These are phyloP conservation scores for Apis laboriosa DNA, from an alignment of 1,140 invertebrate genomes.

Conservation along the genomic window DNA sequence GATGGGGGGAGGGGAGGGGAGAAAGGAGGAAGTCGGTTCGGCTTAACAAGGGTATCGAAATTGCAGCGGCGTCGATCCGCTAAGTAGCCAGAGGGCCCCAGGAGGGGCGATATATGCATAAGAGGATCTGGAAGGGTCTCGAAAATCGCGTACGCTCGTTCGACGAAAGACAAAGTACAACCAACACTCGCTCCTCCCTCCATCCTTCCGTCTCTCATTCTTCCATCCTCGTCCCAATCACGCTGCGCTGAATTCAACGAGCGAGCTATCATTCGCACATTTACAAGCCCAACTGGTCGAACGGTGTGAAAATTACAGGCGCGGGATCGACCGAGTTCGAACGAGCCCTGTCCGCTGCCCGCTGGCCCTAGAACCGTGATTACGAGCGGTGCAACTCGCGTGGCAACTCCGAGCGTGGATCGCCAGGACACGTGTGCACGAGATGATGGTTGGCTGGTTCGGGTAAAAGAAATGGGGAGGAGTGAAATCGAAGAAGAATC, in stretches of 20 bases:
- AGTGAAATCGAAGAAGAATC: no score
- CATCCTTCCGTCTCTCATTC: neutral
- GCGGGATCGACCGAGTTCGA: conserved; percentile 44
- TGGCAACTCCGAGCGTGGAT: conserved; percentile 37
- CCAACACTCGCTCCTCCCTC: neutral
- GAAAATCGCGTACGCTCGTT: conserved; percentile 55
- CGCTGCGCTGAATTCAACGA: conserved; percentile 12
- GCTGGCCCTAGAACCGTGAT: conserved; percentile 65
- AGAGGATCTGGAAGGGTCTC: conserved; percentile 24
- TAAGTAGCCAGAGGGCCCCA: conserved; percentile 40
- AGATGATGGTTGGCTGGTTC: neutral
- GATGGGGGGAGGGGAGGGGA: neutral
- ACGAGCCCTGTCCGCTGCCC: conserved; percentile 57
- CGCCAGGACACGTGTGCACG: conserved; percentile 7
- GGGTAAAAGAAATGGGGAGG: no score
- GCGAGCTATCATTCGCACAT: conserved; percentile 76
- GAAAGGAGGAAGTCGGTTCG: neutral
- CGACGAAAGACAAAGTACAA: conserved; percentile 48
- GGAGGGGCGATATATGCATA: conserved; percentile 58
- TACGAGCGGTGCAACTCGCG: conserved; percentile 65
- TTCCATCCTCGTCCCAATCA: conserved; percentile 46
- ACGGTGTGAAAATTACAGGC: conserved; percentile 79
- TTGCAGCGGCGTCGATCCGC: conserved; percentile 50
- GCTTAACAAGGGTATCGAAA: conserved; percentile 62
- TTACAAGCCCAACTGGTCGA: conserved; percentile 74